These are phyloP conservation scores for Fundulus diaphanus DNA, from an alignment of 2,797 vertebrate species.

Conservation along the genomic window DNA sequence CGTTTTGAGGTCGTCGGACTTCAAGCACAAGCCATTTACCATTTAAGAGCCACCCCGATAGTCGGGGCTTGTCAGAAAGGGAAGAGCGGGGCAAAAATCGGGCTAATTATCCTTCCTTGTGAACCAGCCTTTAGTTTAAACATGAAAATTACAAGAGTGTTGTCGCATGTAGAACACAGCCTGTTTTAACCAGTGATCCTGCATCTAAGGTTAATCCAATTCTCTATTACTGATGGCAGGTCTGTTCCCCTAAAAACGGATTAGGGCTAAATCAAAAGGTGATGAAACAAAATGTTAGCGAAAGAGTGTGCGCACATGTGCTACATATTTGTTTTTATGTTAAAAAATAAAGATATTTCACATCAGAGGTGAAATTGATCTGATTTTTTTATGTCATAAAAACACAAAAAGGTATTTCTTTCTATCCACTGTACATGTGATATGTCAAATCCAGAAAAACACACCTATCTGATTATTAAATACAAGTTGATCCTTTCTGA, in stretches of 20 bases:
- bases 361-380: background rate
- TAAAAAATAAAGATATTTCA: background rate
- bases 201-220: background rate
- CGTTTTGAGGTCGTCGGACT: no score
- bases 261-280: background rate
- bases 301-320: background rate
- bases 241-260: background rate
- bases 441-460: background rate
- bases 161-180: background rate
- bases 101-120: no score
- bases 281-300: background rate
- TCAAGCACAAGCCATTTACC: no score
- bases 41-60: no score
- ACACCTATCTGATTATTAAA: background rate
- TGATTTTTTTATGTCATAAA: background rate
- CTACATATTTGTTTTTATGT: background rate
- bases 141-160: background rate
- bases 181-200: background rate
- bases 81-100: no score
- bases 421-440: background rate
- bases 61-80: no score
- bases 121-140: no score
- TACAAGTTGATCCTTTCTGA: background rate
- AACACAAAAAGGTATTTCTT: background rate
- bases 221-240: background rate